Evolutionary conservation across 2,113 vertebrate genomes (phyloP).

Genomic region (Miniopterus natalensis): DNA sequence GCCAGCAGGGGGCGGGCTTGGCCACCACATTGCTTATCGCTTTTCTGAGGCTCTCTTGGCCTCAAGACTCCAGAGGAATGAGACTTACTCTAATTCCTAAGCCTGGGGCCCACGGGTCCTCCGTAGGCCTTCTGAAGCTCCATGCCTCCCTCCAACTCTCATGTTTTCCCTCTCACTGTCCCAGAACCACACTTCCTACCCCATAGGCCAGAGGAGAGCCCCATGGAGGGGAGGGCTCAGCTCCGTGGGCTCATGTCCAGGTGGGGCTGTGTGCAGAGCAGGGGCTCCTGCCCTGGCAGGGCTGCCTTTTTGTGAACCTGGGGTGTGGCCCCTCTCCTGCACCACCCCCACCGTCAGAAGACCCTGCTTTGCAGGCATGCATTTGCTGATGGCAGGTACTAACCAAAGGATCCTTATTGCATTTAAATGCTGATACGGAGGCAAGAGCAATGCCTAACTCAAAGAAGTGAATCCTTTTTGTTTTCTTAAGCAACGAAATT

Average conservation of each 20-base stretch:
- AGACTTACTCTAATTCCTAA: background rate
- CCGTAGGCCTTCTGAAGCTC: background rate
- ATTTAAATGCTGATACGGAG: background rate
- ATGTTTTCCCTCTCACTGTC: background rate
- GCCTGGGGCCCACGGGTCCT: background rate
- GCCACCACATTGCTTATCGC: constrained; percentile 66
- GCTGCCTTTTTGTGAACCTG: background rate
- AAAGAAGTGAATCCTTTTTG: background rate
- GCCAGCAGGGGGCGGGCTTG: constrained; percentile 84
- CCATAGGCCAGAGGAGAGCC: background rate
- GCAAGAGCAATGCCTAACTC: background rate
- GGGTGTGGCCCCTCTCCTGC: background rate
- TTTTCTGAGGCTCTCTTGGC: background rate
- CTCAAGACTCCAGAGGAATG: background rate
- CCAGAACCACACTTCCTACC: background rate
- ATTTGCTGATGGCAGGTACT: background rate
- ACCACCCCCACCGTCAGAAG: background rate
- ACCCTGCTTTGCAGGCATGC: background rate
- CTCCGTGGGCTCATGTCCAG: background rate
- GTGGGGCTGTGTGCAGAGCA: background rate
- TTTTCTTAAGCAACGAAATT: background rate
- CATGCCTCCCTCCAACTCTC: background rate
- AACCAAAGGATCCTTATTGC: background rate
- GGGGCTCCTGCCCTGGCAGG: background rate
- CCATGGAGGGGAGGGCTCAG: background rate